Percentiles rank a stretch among this genome's conserved stretches.
These are phyloP conservation scores for Harmothoe impar DNA, from an alignment of 2,888 invertebrate genomes.

Conservation along the genomic window DNA sequence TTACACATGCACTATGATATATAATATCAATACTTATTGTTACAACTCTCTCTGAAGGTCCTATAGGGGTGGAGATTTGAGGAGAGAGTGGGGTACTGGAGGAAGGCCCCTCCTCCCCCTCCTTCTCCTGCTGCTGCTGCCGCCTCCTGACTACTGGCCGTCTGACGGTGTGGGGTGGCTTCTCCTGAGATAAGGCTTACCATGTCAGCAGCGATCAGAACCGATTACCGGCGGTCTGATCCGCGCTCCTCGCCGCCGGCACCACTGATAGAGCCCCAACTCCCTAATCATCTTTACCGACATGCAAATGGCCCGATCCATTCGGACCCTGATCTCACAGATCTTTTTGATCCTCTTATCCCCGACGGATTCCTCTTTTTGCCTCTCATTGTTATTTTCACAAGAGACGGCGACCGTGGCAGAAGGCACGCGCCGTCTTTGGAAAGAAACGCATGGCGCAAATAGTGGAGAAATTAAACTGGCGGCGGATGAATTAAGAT, in stretches of 20 bases:
- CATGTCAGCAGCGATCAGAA: slow-evolving; percentile 35
- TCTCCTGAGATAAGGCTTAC: slow-evolving; percentile 51
- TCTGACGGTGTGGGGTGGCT: slow-evolving; percentile 11
- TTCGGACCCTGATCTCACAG: slow-evolving; percentile 49
- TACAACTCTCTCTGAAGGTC: neutral
- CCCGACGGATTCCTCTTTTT: neutral
- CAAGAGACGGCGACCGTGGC: slow-evolving; percentile 35
- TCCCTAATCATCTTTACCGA: slow-evolving; percentile 61
- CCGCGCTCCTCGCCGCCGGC: slow-evolving; percentile 26
- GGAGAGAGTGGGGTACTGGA: neutral
- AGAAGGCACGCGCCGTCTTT: slow-evolving; percentile 45
- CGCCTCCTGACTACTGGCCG: neutral
- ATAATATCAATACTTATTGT: neutral
- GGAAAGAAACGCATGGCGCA: slow-evolving; percentile 26
- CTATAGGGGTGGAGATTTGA: neutral
- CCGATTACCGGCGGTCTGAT: slow-evolving; percentile 30
- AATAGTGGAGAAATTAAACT: slow-evolving; percentile 55
- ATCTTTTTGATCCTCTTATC: slow-evolving; percentile 61
- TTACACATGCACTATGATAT: neutral
- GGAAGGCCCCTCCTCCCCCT: neutral
- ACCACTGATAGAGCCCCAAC: slow-evolving; percentile 36
- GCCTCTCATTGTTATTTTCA: slow-evolving; percentile 46
- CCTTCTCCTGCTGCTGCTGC: neutral
- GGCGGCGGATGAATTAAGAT: slow-evolving; percentile 50
- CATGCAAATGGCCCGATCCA: slow-evolving; percentile 55